phyloP scores from a whole-genome alignment of 2,113 vertebrate genomes.

The Willisornis vidua region DNA sequence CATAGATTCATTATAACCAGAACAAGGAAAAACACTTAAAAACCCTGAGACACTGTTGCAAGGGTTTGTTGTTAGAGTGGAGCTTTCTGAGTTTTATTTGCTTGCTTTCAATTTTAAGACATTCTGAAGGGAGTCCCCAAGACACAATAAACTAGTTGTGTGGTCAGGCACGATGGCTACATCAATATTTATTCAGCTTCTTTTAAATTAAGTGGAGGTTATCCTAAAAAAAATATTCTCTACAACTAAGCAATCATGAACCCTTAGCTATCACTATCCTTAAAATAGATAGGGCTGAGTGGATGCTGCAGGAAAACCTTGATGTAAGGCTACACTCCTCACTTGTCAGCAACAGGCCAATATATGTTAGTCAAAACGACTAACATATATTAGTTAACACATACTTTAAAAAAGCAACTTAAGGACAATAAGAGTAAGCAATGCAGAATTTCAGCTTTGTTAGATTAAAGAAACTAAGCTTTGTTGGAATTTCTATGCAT shows the following conservation, averaged over 20 bases:
- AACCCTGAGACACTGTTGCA: not conserved
- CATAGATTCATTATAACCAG: not conserved
- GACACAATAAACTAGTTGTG: not conserved
- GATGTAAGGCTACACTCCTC: not conserved
- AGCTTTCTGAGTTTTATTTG: not conserved
- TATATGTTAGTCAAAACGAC: conserved; percentile 6
- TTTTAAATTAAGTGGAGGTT: not conserved
- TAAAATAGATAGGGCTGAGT: not conserved
- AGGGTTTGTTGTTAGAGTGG: not conserved
- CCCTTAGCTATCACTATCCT: not conserved
- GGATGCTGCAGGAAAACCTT: not conserved
- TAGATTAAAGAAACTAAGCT: not conserved
- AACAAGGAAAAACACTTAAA: not conserved
- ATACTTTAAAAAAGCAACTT: conserved; percentile 3
- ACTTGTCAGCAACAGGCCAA: not conserved
- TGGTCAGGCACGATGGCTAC: not conserved
- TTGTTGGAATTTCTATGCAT: not conserved
- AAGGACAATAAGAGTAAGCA: not conserved
- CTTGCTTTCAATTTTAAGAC: not conserved
- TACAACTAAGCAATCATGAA: not conserved
- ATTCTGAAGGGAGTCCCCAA: not conserved
- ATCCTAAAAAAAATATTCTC: not conserved
- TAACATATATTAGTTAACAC: not conserved
- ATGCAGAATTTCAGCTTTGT: not conserved
- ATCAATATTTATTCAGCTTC: not conserved